Percentiles rank a stretch among this genome's conserved stretches.
phyloP scores from a whole-genome alignment of 2,888 invertebrate genomes.

The Cephus nigrinus region DNA sequence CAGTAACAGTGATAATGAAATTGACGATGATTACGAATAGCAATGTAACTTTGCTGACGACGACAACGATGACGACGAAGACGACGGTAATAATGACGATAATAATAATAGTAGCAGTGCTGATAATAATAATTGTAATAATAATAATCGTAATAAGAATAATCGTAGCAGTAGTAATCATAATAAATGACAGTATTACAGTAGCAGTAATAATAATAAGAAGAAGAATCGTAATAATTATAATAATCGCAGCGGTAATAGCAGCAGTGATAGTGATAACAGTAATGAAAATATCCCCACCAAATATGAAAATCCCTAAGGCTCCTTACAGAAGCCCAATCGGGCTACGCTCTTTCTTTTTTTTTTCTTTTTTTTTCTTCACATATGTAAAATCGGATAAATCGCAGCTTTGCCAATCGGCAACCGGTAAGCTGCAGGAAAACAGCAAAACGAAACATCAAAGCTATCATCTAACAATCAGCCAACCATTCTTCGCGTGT shows the following conservation, averaged over 20 bases:
- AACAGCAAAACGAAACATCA: conserved; percentile 63
- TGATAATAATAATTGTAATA: conserved; percentile 42
- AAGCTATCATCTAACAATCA: conserved; percentile 60
- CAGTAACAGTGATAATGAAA: neutral
- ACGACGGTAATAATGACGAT: conserved; percentile 16
- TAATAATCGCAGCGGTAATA: conserved; percentile 7
- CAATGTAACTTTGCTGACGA: neutral
- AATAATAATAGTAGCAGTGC: conserved; percentile 39
- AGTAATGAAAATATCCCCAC: conserved; percentile 26
- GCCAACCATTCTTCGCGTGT: conserved; percentile 29
- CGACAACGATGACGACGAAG: neutral
- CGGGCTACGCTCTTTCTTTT: conserved; percentile 11
- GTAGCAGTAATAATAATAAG: conserved; percentile 46
- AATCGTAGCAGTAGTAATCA: conserved; percentile 9
- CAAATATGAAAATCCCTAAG: conserved; percentile 37
- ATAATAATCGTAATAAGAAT: conserved; percentile 40
- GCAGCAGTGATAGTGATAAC: conserved; percentile 7
- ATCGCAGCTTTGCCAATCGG: conserved; percentile 39
- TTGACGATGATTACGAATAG: neutral
- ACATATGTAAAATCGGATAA: conserved; percentile 4
- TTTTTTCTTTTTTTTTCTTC: conserved; percentile 15
- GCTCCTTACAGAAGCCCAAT: conserved; percentile 2
- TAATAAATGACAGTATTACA: conserved; percentile 26
- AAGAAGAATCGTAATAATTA: conserved; percentile 7
- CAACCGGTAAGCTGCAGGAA: conserved; percentile 44